Conservation (phyloP, 2,888 invertebrate genomes). For the Altica lythri region DNA sequence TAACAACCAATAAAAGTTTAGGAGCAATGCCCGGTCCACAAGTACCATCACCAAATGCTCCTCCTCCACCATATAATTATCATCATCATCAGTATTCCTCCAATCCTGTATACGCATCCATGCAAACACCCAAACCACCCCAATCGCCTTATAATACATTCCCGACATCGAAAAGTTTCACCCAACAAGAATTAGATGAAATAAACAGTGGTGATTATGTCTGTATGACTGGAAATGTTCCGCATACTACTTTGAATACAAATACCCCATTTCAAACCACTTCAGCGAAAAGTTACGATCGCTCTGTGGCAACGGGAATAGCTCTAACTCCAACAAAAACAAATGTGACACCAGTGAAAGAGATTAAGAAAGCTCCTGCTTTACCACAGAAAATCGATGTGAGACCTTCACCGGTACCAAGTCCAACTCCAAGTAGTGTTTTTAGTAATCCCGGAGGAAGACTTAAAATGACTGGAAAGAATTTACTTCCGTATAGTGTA, state of each 20-base stretch:
- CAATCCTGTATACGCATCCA: conserved; percentile 50
- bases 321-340: conserved; percentile 57
- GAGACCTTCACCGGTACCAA: conserved; percentile 58
- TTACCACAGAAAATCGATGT: conserved; percentile 39
- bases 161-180: conserved; percentile 43
- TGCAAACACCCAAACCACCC: conserved; percentile 46
- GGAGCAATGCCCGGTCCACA: conserved; percentile 55
- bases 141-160: conserved; percentile 38
- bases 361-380: conserved; percentile 48
- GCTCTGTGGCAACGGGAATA: conserved; percentile 58
- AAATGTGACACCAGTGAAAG: conserved; percentile 53
- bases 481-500: conserved; percentile 82
- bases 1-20: conserved; percentile 45
- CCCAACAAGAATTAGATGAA: conserved; percentile 64
- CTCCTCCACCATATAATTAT: conserved; percentile 46
- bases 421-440: conserved; percentile 72
- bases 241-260: conserved; percentile 58
- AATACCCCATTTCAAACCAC: conserved; percentile 57
- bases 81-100: conserved; percentile 43
- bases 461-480: conserved; percentile 62
- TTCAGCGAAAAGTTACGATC: conserved; percentile 53
- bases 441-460: conserved; percentile 64
- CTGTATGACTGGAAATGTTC: conserved; percentile 77
- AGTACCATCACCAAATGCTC: conserved; percentile 51
- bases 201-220: conserved; percentile 82